Percentiles rank a stretch among this genome's conserved stretches.
Evolutionary conservation across 30 jellyfish, hydroid and myxozoan genomes (phyloP).

Genomic region (Hydra vulgaris): DNA sequence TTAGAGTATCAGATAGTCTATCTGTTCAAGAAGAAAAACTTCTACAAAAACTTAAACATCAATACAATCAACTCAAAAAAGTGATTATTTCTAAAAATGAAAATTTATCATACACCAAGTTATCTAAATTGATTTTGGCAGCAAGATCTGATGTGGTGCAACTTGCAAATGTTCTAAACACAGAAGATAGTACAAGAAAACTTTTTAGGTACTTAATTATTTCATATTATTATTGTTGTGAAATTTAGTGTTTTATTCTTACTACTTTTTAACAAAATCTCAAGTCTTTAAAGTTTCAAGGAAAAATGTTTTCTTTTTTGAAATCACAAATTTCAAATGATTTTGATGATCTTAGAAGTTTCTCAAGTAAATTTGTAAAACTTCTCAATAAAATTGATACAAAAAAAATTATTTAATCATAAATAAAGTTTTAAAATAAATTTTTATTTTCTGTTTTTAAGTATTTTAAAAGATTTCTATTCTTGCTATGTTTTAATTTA

Average conservation of each 20-base stretch:
- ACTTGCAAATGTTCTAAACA: slow-evolving; percentile 37
- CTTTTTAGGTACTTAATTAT: neutral
- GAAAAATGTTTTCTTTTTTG: too few relatives aligned
- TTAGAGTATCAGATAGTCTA: slow-evolving; percentile 5
- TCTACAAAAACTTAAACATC: slow-evolving; percentile 39
- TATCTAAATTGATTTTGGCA: slow-evolving; percentile 41
- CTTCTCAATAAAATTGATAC: too few relatives aligned
- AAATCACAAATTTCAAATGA: too few relatives aligned
- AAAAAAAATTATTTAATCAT: too few relatives aligned
- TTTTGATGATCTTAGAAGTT: too few relatives aligned
- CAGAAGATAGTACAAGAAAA: neutral
- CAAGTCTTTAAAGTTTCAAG: too few relatives aligned
- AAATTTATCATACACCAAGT: slow-evolving; percentile 56
- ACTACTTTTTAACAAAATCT: too few relatives aligned
- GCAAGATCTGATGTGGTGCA: slow-evolving; percentile 36
- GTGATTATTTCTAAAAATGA: slow-evolving; percentile 42
- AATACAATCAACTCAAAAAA: slow-evolving; percentile 46
- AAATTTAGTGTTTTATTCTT: too few relatives aligned
- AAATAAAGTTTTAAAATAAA: too few relatives aligned
- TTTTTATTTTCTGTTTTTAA: too few relatives aligned
- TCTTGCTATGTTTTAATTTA: neutral
- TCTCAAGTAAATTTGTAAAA: too few relatives aligned
- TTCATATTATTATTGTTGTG: neutral
- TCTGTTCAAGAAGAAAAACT: slow-evolving; percentile 5
- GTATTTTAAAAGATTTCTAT: too few relatives aligned